These are phyloP conservation scores for Brachyopa scutellaris DNA, from an alignment of 2,888 invertebrate species.

Conservation along the genomic window DNA sequence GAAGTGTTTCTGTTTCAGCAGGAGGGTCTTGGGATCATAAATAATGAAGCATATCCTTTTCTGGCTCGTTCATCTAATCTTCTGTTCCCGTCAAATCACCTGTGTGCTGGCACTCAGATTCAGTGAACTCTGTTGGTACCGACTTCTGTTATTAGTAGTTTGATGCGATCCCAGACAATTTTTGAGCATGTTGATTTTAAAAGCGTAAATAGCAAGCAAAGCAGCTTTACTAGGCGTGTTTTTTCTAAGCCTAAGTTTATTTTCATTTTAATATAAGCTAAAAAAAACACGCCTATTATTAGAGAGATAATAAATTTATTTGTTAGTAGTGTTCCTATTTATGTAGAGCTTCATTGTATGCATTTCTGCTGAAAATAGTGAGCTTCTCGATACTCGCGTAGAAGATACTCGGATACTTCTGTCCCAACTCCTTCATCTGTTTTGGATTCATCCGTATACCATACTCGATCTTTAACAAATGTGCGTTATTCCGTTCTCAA, in stretches of 20 bases:
- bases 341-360: not conserved
- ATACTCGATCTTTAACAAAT: too few relatives aligned
- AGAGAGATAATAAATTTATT: not conserved
- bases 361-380: not conserved
- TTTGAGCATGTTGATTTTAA: not conserved
- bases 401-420: not conserved
- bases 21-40: not conserved
- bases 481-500: too few relatives aligned
- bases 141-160: not conserved
- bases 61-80: not conserved
- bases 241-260: too few relatives aligned
- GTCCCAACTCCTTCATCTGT: not conserved
- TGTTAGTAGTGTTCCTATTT: not conserved
- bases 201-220: not conserved
- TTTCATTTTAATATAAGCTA: too few relatives aligned
- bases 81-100: not conserved
- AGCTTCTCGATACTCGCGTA: not conserved
- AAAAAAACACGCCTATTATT: too few relatives aligned
- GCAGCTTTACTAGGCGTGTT: not conserved
- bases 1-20: not conserved
- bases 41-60: not conserved
- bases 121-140: not conserved
- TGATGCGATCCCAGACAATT: not conserved
- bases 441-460: not conserved
- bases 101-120: not conserved